Percentiles rank a stretch among this genome's conserved stretches.
phyloP scores from a whole-genome alignment of 1,140 invertebrate genomes.

The Tetramorium parvispinum region DNA sequence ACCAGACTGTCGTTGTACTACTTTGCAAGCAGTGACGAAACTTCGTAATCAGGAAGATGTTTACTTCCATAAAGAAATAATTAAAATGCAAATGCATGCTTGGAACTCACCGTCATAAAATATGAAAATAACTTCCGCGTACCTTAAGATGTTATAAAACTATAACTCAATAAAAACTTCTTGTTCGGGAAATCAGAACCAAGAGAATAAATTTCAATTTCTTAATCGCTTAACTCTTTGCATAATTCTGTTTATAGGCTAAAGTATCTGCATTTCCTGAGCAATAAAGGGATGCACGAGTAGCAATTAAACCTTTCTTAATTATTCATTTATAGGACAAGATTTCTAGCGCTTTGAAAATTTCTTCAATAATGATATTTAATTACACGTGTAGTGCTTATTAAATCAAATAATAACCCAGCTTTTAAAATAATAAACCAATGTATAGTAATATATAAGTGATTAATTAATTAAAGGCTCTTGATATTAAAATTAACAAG shows the following conservation, averaged over 20 bases:
- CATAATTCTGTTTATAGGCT: background rate
- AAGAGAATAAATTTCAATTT: conserved; percentile 37
- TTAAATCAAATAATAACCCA: background rate
- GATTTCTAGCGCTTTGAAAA: background rate
- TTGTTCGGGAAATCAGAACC: conserved; percentile 27
- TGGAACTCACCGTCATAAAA: conserved; percentile 29
- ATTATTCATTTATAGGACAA: background rate
- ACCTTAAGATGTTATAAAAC: conserved; percentile 7
- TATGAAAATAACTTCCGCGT: conserved; percentile 45
- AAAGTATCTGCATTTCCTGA: background rate
- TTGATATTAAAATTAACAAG: too few species aligned
- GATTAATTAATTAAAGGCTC: too few species aligned
- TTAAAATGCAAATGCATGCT: conserved; percentile 58
- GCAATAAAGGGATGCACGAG: background rate
- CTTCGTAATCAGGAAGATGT: conserved; percentile 42
- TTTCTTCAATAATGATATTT: background rate
- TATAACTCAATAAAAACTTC: conserved; percentile 46
- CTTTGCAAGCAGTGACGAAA: conserved; percentile 64
- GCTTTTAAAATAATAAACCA: background rate
- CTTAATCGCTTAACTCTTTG: conserved; percentile 25
- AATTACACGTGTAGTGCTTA: background rate
- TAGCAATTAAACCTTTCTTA: background rate
- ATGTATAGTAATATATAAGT: too few species aligned
- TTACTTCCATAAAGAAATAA: conserved; percentile 52
- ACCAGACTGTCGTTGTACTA: conserved; percentile 44